Evolutionary conservation across 2,113 vertebrate species (phyloP).

Genomic region (human): DNA sequence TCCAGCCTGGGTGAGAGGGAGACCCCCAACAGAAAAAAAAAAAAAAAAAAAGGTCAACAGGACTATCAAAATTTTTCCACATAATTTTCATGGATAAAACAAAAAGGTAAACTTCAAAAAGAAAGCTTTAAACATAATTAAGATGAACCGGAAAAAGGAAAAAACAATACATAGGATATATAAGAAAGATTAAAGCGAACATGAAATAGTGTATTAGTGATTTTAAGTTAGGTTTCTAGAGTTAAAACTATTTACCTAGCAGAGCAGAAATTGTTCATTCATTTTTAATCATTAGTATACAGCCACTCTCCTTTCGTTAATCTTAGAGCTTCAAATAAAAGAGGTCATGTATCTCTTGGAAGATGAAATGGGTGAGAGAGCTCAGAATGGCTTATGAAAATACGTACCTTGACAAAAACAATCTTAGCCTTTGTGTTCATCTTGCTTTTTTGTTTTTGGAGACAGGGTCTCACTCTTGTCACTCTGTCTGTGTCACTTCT

Average conservation of each 20-base stretch:
- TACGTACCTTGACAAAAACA: neutral
- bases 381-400: constrained; percentile 40
- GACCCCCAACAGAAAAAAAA: too few species aligned
- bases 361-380: neutral
- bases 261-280: constrained; percentile 10
- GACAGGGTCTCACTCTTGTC: too few species aligned
- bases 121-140: constrained; percentile 43
- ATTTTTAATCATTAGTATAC: neutral
- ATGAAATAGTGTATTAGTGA: neutral
- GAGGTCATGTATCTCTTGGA: neutral
- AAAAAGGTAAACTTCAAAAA: constrained; percentile 36
- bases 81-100: constrained; percentile 23
- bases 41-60: neutral
- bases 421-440: neutral
- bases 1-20: neutral
- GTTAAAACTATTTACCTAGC: constrained; percentile 1
- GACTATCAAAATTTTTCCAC: constrained; percentile 21
- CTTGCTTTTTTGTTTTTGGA: too few species aligned
- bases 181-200: neutral
- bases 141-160: neutral
- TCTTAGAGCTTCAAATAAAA: neutral
- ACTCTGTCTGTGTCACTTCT: too few species aligned
- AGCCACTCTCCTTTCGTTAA: constrained; percentile 21
- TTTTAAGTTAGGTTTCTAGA: neutral
- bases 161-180: neutral